Evolutionary conservation across 2,888 invertebrate genomes (phyloP), one percentile per base, ranked within the genome.

Genomic region (Lucinisca nassula): DNA sequence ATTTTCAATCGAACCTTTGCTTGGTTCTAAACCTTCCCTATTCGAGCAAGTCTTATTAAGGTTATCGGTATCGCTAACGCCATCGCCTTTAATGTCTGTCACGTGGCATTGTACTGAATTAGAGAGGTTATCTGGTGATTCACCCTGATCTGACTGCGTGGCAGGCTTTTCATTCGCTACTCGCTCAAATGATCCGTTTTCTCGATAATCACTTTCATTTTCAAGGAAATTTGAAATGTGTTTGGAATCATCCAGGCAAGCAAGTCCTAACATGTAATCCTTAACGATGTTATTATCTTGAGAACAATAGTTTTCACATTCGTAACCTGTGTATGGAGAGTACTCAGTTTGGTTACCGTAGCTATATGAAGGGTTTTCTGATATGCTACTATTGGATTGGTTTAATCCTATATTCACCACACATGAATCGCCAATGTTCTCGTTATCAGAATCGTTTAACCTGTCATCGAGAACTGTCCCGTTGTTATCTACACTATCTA

Each of bases 261-360:
- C 67, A 67, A 67, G 21, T 21, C 17, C 35, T 35, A 67, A 17
- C 1, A 21, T 67, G 35, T 67, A 1, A 67, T 35, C 8, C 10
- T 67, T 32, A 27, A 35, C 17, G 8, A 67, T 3, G 4, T 55
- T 21, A 27, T 61, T 6, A 8, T 45, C 40, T 3, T 24, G 85
- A 51, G 40, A 51, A 55, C 38, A 80, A 38, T 84, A 88, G 17
- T 82, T 85, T 21, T 79, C 72, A 49, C 86, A 80, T 17, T 85
- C 82, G 70, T 82, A 90, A 6, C 75, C 76, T 12, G 76, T 77
- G 35, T 70, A 49, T 10, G 67, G 37, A 38, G 85, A 77, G 79
- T 94, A 94, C 79, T 98, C 98, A 92, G 97, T 97, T 96, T 98
- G 98, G 95, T 98, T 98, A 81, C 98, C 98, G 95, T 98, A 98